These are phyloP conservation scores for Bucorvus abyssinicus DNA, from an alignment of 2,797 vertebrate species.

Conservation along the genomic window DNA sequence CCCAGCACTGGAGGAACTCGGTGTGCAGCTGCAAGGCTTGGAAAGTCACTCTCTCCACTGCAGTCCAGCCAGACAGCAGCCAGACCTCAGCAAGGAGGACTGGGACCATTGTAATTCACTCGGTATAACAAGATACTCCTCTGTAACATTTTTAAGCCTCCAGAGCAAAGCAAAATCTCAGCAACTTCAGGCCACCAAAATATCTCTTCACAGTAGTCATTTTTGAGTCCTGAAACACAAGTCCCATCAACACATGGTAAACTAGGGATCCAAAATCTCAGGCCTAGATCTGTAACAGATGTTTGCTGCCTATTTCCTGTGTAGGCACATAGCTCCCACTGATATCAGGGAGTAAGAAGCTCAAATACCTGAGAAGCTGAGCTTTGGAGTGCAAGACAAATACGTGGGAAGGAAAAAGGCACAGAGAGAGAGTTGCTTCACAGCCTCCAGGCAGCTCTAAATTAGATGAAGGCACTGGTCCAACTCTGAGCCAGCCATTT, in stretches of 20 bases:
- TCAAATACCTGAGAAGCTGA: constrained; percentile 7
- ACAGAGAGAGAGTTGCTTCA: background rate
- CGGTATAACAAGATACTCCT: background rate
- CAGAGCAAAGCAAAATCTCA: background rate
- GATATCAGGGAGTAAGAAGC: background rate
- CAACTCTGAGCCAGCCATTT: background rate
- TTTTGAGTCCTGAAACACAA: background rate
- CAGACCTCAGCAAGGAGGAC: background rate
- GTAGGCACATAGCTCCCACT: background rate
- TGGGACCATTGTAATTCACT: background rate
- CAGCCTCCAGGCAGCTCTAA: background rate
- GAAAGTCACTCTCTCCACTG: background rate
- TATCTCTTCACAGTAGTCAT: background rate
- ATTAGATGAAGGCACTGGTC: background rate
- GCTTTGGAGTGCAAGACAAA: constrained; percentile 10
- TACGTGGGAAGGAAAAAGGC: background rate
- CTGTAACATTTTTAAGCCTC: background rate
- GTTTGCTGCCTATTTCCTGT: constrained; percentile 7
- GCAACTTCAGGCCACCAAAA: background rate
- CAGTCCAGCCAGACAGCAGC: background rate
- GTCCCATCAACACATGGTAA: background rate
- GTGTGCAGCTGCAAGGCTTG: background rate
- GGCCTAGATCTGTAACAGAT: constrained; percentile 5
- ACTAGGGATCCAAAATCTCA: background rate
- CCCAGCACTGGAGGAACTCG: background rate